These are phyloP conservation scores for Phylloscopus trochilus DNA, from an alignment of 2,113 vertebrate species.

Conservation along the genomic window DNA sequence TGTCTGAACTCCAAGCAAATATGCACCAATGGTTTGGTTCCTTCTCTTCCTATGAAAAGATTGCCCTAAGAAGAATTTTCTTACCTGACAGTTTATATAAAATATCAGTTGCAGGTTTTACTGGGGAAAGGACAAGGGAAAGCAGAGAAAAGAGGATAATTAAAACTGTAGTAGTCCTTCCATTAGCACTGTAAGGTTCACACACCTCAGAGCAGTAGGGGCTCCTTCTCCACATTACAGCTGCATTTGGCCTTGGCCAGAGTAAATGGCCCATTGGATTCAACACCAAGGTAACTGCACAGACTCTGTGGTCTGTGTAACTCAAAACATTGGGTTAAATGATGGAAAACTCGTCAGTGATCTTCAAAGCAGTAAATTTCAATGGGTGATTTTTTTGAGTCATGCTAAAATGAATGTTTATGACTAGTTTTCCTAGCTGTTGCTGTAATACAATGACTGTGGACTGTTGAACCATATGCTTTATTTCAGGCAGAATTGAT, in stretches of 20 bases:
- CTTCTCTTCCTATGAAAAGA: not conserved
- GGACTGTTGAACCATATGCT: not conserved
- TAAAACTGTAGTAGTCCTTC: not conserved
- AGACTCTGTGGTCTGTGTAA: not conserved
- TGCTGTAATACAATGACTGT: not conserved
- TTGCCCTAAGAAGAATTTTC: not conserved
- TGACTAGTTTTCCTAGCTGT: not conserved
- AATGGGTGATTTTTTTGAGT: not conserved
- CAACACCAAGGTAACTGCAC: not conserved
- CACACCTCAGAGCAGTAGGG: accelerated
- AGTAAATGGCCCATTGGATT: not conserved
- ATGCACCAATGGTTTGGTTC: not conserved
- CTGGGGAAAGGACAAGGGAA: not conserved
- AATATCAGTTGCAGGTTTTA: not conserved
- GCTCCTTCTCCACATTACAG: accelerated
- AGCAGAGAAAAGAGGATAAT: not conserved
- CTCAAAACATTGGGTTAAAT: not conserved
- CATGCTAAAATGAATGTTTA: not conserved
- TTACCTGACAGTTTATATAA: not conserved
- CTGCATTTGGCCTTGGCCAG: not conserved
- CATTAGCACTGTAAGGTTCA: not conserved
- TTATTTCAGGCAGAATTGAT: slow-evolving; percentile 23
- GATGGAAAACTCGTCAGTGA: not conserved
- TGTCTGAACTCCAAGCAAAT: not conserved
- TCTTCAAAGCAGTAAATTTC: not conserved